A percentile compares a stretch with the other conserved stretches of the same genome.
phyloP scores from a whole-genome alignment of 2,113 vertebrate species.

The Nematolebias whitei region DNA sequence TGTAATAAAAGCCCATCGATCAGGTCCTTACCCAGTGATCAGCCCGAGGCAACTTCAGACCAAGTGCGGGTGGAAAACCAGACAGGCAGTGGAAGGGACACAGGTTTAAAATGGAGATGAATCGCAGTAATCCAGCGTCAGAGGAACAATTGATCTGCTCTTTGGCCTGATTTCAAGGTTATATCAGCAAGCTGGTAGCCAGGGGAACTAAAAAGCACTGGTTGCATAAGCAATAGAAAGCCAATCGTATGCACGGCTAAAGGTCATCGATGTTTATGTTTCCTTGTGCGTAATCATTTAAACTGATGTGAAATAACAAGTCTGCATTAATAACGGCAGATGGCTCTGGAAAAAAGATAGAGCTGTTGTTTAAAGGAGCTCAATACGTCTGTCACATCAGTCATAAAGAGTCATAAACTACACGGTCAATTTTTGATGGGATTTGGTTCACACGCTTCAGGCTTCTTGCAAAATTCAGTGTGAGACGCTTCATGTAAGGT shows the following conservation, averaged over 20 bases:
- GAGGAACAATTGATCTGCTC: slow-evolving; percentile 77
- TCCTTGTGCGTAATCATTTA: slow-evolving; percentile 27
- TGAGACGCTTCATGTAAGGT: slow-evolving; percentile 13
- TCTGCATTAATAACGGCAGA: slow-evolving; percentile 10
- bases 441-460: slow-evolving; percentile 41
- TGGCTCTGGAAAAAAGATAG: slow-evolving; percentile 20
- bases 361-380: slow-evolving; percentile 40
- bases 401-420: slow-evolving; percentile 15
- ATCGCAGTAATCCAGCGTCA: slow-evolving; percentile 72
- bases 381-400: background rate
- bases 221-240: slow-evolving; percentile 66
- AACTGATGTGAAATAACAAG: slow-evolving; percentile 13
- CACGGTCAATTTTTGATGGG: slow-evolving; percentile 37
- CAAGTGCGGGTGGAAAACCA: slow-evolving; percentile 72
- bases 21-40: slow-evolving; percentile 55
- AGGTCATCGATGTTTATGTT: slow-evolving; percentile 33
- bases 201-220: slow-evolving; percentile 47
- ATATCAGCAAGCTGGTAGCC: slow-evolving; percentile 65
- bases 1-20: slow-evolving; percentile 73
- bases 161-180: slow-evolving; percentile 76
- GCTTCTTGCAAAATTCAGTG: slow-evolving; percentile 19
- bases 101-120: slow-evolving; percentile 73
- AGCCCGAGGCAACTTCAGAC: slow-evolving; percentile 63
- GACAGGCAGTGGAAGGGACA: slow-evolving; percentile 63
- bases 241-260: slow-evolving; percentile 28